These are phyloP conservation scores for Blennius ocellaris DNA, from an alignment of 2,113 vertebrate species.

Conservation along the genomic window DNA sequence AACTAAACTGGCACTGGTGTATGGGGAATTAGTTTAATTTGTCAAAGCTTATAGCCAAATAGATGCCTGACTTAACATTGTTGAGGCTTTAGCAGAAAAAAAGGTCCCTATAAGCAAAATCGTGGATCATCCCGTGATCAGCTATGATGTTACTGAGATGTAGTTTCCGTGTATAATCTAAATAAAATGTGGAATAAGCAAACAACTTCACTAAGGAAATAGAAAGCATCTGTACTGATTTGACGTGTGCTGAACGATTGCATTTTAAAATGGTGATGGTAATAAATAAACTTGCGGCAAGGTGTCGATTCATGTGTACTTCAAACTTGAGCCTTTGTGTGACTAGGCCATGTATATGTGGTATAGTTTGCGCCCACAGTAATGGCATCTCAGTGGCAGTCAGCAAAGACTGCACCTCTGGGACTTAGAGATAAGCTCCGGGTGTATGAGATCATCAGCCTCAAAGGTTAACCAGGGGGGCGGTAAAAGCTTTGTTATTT, in stretches of 20 bases:
- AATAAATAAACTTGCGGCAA: slow-evolving; percentile 21
- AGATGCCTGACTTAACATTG: neutral
- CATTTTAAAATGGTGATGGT: slow-evolving; percentile 22
- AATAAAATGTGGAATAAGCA: slow-evolving; percentile 10
- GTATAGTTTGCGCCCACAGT: slow-evolving; percentile 32
- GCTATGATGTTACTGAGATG: too few species aligned
- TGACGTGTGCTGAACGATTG: slow-evolving; percentile 14
- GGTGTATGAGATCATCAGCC: slow-evolving; percentile 63
- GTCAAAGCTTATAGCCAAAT: neutral
- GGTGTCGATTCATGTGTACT: slow-evolving; percentile 20
- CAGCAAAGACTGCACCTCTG: slow-evolving; percentile 41
- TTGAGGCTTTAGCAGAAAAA: too few species aligned
- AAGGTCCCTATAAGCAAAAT: neutral
- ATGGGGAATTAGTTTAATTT: neutral
- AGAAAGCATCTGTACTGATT: neutral
- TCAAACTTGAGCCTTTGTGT: slow-evolving; percentile 11
- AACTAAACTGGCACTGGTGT: neutral
- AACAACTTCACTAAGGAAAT: neutral
- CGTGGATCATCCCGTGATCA: too few species aligned
- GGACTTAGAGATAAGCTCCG: slow-evolving; percentile 60
- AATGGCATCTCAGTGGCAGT: slow-evolving; percentile 59
- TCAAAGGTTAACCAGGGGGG: slow-evolving; percentile 72
- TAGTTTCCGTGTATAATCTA: too few species aligned
- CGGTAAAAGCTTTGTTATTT: slow-evolving; percentile 68
- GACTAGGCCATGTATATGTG: slow-evolving; percentile 18